Base-by-base conservation (phyloP, 2,797 vertebrate genomes). In the Ibycter americanus region DNA sequence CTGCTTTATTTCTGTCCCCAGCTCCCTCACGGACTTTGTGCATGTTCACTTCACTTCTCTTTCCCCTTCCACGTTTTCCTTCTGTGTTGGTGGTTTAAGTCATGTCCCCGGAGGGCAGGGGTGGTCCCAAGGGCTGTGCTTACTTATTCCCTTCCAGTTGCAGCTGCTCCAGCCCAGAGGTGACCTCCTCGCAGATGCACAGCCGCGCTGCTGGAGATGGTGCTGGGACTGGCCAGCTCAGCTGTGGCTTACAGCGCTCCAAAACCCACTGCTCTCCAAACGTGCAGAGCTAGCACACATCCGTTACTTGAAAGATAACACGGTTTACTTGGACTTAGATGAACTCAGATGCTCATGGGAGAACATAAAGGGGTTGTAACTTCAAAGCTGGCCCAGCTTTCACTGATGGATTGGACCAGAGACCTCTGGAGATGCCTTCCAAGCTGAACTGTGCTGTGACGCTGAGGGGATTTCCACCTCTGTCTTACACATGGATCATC, bases 281-380 rank as follows among this genome's bases (percentile, higher is more conserved):
- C 2, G 9, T 0, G 1, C 49, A 54, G 63, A 70, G 47, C 8
- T 20, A 89, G 71, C 58, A 66, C 63, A 38, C 25, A 58, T 42
- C 25, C 38, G 11, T 32, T 63, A 1, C 52, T 12, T 49, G 32
- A 72, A 63, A 77, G 49, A 18, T 18, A 72, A 26, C 40, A 32
- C 1, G 1, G 56, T 61, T 91, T 59, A 23, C 52, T 21, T 29
- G n/a, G 82, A 55, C 56, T 15, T 20, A 5, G 2, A 56, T 44
- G 56, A 80, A 23, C 72, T 44, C 63, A 27, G 58, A 85, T 47
- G 42, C 63, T 62, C 47, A 71, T 13, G 76, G 38, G 46, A 95
- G 40, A 36, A 68, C 0, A 0, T 0, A 63, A 38, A 63, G 7
- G 23, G 21, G 23, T 1, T 87, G 11, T 10, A 85, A 76, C 62